These are phyloP conservation scores for Urocyon cinereoargenteus DNA, from an alignment of 2,797 vertebrate genomes.

Conservation along the genomic window DNA sequence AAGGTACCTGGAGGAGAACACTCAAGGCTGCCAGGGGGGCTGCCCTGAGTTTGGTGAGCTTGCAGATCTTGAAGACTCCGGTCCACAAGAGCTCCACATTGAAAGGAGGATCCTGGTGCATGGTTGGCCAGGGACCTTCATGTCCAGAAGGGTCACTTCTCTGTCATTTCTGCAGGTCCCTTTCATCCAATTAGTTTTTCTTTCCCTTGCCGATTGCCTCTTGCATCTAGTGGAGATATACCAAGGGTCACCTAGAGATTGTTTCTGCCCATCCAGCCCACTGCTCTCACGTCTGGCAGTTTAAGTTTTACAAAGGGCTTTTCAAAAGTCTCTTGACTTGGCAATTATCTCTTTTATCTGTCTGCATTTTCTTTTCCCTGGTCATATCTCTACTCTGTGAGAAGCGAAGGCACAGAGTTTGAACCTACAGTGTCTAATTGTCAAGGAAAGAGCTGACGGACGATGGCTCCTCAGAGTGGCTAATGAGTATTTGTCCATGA, in stretches of 20 bases:
- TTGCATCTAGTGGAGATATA: conserved; percentile 62
- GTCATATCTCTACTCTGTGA: conserved; percentile 19
- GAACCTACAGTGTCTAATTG: conserved; percentile 51
- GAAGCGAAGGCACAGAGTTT: conserved; percentile 25
- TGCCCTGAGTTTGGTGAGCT: background rate
- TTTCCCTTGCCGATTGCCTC: conserved; percentile 72
- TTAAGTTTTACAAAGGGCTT: conserved; percentile 65
- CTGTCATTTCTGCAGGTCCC: background rate
- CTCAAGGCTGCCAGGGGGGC: background rate
- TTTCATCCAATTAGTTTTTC: conserved; percentile 69
- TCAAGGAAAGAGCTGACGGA: conserved; percentile 50
- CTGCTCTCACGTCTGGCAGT: conserved; percentile 73
- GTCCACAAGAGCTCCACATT: background rate
- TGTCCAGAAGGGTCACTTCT: background rate
- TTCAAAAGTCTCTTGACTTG: conserved; percentile 9
- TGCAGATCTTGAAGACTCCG: background rate
- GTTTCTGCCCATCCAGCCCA: background rate
- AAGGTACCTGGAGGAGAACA: background rate
- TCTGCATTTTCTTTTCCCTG: conserved; percentile 28
- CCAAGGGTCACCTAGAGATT: conserved; percentile 72
- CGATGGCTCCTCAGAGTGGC: conserved; percentile 55
- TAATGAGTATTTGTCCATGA: conserved; percentile 34
- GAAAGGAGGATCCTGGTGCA: background rate
- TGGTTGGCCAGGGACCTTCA: background rate
- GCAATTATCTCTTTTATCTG: conserved; percentile 26